Conservation (phyloP, 2,113 vertebrate species). For the Lepidothrix coronata region DNA sequence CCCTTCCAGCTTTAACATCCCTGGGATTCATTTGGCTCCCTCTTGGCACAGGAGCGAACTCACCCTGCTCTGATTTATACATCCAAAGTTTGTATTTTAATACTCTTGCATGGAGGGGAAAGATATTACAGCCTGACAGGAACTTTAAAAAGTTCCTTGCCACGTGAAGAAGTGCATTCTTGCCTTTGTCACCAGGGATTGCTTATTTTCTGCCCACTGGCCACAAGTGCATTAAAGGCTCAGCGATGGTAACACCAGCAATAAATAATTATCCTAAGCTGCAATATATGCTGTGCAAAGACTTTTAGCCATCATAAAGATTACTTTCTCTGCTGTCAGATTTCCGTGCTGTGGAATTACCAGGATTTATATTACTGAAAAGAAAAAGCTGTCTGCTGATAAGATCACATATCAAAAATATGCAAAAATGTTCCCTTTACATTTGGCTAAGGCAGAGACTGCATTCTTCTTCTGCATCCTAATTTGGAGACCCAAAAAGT, state of each 20-base stretch:
- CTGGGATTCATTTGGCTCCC: neutral
- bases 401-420: constrained; percentile 63
- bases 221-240: constrained; percentile 50
- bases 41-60: constrained; percentile 1
- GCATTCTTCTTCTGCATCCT: constrained; percentile 32
- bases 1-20: neutral
- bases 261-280: constrained; percentile 56
- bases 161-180: neutral
- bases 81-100: constrained; percentile 43
- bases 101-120: neutral
- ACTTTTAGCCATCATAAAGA: constrained; percentile 57
- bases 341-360: constrained; percentile 47
- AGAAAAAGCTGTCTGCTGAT: constrained; percentile 53
- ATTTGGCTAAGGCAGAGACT: constrained; percentile 36
- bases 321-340: constrained; percentile 57
- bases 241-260: constrained; percentile 26
- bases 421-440: constrained; percentile 50
- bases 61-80: constrained; percentile 13
- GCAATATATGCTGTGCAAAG: constrained; percentile 51
- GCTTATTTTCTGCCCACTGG: constrained; percentile 39
- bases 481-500: neutral
- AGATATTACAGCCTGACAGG: constrained; percentile 29
- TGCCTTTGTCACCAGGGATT: constrained; percentile 8
- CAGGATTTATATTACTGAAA: constrained; percentile 56
- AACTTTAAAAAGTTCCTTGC: constrained; percentile 6